Base-by-base conservation (phyloP, 2,113 vertebrate genomes). In the Ondatra zibethicus region DNA sequence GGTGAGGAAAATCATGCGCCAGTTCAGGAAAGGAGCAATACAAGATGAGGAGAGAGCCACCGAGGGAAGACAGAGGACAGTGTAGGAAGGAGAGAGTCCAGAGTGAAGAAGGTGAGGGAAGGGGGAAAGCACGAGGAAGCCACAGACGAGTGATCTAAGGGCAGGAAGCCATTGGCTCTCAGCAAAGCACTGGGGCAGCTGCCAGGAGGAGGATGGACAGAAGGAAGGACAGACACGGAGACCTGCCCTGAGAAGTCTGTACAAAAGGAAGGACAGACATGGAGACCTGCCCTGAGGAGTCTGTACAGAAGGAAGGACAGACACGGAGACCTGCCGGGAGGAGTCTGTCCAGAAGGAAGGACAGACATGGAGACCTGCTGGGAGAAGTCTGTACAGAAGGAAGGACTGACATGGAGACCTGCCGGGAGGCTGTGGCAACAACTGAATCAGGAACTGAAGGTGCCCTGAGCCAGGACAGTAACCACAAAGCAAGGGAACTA, bases 381-480 rank as follows among this genome's bases (percentile, higher is more conserved):
- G 14, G 52, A 55, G 52, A 14, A 55, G 52, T 13, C 52, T 55
- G 14, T 55, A 55, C 52, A 55, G 52, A 16, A 55, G 52, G 52
- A 55, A 55, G 52, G 52, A 55, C 52, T 16, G 52, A 55, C 52
- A 52, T 0, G 16, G 55, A 55, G 16, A 55, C 16, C 58, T 75
- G 16, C 7, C 39, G 31, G 19, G 81, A 93, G 78, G 33, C 50
- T 75, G 14, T 9, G 55, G 58, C 73, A 47, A 68, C 39, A 78
- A 93, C 29, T 58, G 47, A 72, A 52, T 31, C 42, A 82, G 61
- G 61, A 88, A 72, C 73, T 17, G 55, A 73, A 92, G 85, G 61
- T 3, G 63, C 29, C 42, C 31, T 82, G 12, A 58, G 68, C 58
- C 87, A 73, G 33, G 89, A 50, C 0, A 92, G 16, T 42, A 27